Conservation (phyloP, 2,797 vertebrate genomes). For the Hoplostethus atlanticus region DNA sequence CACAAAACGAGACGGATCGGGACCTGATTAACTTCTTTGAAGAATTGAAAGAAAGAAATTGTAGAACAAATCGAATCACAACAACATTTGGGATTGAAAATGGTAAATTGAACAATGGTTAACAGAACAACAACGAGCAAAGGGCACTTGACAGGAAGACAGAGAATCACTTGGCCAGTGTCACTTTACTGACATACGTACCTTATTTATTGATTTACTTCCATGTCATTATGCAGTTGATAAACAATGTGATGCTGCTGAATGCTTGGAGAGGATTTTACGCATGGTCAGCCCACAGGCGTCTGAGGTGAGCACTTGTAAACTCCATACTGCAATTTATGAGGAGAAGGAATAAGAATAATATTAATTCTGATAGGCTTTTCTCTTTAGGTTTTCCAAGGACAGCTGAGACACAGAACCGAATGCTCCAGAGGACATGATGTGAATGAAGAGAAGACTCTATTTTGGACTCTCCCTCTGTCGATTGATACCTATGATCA, state of each 20-base stretch:
- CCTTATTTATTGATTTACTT: conserved; percentile 10
- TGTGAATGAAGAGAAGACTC: conserved; percentile 14
- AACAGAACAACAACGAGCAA: no score
- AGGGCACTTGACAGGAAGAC: no score
- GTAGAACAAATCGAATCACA: no score
- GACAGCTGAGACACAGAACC: conserved; percentile 41
- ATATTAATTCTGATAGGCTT: not conserved
- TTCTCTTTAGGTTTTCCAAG: conserved; percentile 60
- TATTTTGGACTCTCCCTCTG: conserved; percentile 58
- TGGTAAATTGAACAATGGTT: no score
- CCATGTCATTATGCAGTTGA: conserved; percentile 13
- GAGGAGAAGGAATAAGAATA: not conserved
- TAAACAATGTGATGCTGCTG: conserved; percentile 69
- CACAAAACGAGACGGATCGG: no score
- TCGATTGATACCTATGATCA: conserved; percentile 24
- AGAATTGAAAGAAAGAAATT: no score
- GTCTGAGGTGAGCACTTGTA: conserved; percentile 39
- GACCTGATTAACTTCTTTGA: no score
- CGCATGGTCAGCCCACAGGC: not conserved
- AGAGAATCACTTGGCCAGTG: no score
- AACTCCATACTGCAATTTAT: not conserved
- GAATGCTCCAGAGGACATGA: conserved; percentile 38
- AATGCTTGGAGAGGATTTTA: conserved; percentile 65
- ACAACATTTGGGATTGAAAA: no score
- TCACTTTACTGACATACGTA: no score